A percentile compares a stretch with the other conserved stretches of the same genome.
Conservation (phyloP, 2,888 invertebrate species). For the Apamea monoglypha region DNA sequence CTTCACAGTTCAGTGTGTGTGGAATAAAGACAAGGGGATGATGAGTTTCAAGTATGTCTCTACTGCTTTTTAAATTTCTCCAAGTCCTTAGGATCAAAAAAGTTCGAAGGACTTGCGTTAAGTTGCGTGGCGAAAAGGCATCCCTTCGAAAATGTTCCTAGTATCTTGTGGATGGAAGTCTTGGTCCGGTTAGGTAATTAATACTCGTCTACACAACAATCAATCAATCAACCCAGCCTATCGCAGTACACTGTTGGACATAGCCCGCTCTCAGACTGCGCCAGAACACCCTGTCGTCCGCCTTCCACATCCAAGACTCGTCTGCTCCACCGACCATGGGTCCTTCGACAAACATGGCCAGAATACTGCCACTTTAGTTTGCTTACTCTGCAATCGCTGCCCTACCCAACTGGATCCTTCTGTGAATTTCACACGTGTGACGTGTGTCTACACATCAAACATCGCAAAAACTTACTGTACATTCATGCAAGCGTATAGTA, state of each 20-base stretch:
- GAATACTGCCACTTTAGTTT: background rate
- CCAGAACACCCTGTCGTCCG: background rate
- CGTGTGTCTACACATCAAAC: background rate
- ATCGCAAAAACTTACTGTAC: background rate
- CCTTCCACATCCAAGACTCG: background rate
- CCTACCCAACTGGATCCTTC: too few species aligned
- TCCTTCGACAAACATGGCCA: background rate
- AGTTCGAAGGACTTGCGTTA: too few species aligned
- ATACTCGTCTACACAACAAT: too few species aligned
- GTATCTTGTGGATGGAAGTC: background rate
- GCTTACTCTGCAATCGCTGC: background rate
- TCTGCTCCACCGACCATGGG: background rate
- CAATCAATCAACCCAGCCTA: too few species aligned
- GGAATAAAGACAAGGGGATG: too few species aligned
- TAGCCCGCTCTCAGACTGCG: background rate
- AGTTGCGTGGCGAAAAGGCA: background rate
- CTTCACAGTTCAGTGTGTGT: too few species aligned
- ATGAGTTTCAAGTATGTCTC: too few species aligned
- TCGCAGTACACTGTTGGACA: too few species aligned
- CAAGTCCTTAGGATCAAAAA: background rate
- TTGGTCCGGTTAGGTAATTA: too few species aligned
- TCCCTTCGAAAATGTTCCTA: background rate
- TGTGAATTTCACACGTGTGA: background rate
- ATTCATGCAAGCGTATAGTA: background rate
- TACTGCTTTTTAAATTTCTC: background rate